Evolutionary conservation across 1,140 invertebrate species (phyloP), one percentile per base, ranked within the genome.

Genomic region (Saxidomus purpurata): DNA sequence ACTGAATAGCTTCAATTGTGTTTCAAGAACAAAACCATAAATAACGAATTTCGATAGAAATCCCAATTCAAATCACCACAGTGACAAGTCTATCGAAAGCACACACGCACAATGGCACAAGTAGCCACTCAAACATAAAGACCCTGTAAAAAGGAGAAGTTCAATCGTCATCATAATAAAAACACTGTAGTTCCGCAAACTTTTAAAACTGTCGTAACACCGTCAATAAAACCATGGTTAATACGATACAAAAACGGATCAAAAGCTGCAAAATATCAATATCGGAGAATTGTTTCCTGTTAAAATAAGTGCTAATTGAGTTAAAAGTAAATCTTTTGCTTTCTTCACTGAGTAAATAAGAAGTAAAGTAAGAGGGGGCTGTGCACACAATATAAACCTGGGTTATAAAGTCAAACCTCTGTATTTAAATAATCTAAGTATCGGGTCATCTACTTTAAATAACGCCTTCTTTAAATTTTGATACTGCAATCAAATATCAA

Each of bases 281-380:
- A 79, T 52, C 38, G 40, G 22, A 25, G 71, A 52, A 79, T 31
- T 79, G 76, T 79, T 79, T 79, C 47, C 76, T 79, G 13, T 79
- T 79, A 52, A 79, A 55, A 36, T 25, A 79, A 79, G 76, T 52
- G 76, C 43, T 79, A 79, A 79, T 79, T 79, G 49, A 55, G 76
- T 79, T 79, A 55, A 79, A 79, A 52, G 47, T 79, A 79, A 52
- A 79, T 52, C 76, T 55, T 79, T 34, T 22, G 49, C 76, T 40
- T 36, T 34, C 43, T 36, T 38, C 28, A 31, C 47, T 79, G 76
- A 55, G 47, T 79, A 28, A 79, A 79, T 52, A 79, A 31, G 13
- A 36, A 31, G 9, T 79, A 34, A 49, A 34, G 36, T 40, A 40
- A 36, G 11, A 11, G 31, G 34, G 17, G 34, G 67, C 34, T 71